phyloP scores from a whole-genome alignment of 2,888 invertebrate species.

The Noctua fimbriata region DNA sequence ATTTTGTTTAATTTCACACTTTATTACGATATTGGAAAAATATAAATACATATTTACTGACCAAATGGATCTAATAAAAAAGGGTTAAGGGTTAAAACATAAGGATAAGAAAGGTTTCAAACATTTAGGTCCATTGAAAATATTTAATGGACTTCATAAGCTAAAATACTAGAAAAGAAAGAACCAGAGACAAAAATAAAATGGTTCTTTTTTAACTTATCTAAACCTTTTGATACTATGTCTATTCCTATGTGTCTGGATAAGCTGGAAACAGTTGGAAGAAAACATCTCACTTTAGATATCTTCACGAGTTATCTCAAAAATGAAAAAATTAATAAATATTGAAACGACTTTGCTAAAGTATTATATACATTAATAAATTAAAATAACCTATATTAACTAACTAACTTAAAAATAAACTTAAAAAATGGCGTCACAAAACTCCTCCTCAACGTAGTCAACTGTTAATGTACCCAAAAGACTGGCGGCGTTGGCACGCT shows the following conservation, averaged over 20 bases:
- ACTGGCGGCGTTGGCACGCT: too few species aligned
- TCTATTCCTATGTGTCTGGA: background rate
- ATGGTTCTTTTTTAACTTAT: background rate
- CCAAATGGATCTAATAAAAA: background rate
- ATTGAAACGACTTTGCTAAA: too few species aligned
- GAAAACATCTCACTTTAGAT: background rate
- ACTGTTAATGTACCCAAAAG: too few species aligned
- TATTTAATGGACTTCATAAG: background rate
- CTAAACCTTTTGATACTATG: background rate
- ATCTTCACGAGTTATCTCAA: background rate
- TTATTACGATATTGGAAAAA: background rate
- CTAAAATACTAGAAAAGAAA: background rate
- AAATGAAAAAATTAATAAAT: too few species aligned
- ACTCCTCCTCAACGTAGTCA: too few species aligned
- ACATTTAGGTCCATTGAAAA: background rate
- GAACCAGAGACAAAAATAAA: background rate
- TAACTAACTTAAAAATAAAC: too few species aligned
- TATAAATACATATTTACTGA: background rate
- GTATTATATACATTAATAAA: too few species aligned
- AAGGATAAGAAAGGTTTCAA: background rate
- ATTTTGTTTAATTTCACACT: constrained; percentile 19
- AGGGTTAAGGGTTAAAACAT: background rate
- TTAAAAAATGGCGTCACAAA: too few species aligned
- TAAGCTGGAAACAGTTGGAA: background rate
- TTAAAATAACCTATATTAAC: too few species aligned